These are phyloP conservation scores for Acropora yongei DNA, from an alignment of 64 coral and sea anemone genomes.

Conservation along the genomic window DNA sequence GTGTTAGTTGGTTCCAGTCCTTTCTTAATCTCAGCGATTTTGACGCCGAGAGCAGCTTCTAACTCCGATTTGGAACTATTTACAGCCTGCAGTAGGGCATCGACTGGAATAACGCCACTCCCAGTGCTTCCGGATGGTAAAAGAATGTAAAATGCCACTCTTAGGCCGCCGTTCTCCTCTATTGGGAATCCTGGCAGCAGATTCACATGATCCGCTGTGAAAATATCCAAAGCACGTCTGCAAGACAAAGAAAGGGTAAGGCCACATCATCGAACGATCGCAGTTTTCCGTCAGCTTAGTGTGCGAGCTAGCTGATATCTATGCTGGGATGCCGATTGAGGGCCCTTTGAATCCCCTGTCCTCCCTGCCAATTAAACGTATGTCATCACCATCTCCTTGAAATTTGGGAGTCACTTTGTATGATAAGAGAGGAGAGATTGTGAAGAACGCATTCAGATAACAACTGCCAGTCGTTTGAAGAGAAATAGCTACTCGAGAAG, in stretches of 20 bases:
- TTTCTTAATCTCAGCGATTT: neutral
- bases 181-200: constrained; percentile 9
- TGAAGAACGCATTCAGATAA: too few relatives aligned
- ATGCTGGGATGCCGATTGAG: too few relatives aligned
- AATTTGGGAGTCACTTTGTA: too few relatives aligned
- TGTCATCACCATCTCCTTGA: neutral
- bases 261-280: too few relatives aligned
- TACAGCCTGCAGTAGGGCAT: neutral
- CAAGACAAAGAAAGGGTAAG: neutral
- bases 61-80: neutral
- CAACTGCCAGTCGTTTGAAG: too few relatives aligned
- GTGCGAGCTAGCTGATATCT: too few relatives aligned
- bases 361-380: too few relatives aligned
- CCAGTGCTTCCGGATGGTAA: neutral
- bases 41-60: neutral
- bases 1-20: neutral
- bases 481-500: too few relatives aligned
- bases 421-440: too few relatives aligned
- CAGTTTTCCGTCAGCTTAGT: too few relatives aligned
- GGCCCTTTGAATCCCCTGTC: too few relatives aligned
- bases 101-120: neutral
- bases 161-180: neutral
- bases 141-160: constrained; percentile 17
- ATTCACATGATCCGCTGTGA: constrained; percentile 1
- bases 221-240: constrained; percentile 4